Conservation (phyloP, 2,888 invertebrate species). For the Mycogona germanica region DNA sequence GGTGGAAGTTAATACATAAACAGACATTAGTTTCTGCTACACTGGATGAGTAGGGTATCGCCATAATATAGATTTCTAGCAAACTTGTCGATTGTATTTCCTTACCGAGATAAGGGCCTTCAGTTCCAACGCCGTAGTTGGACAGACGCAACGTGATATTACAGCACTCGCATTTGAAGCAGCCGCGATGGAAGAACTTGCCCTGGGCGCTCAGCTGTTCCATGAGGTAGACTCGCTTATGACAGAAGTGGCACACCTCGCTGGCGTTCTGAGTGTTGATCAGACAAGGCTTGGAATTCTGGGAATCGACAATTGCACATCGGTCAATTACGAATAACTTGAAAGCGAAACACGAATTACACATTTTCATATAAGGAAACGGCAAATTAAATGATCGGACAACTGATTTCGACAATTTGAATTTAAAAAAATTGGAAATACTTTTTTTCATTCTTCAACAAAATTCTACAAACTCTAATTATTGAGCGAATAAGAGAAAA, state of each 20-base stretch:
- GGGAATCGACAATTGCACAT: background rate
- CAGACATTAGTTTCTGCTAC: background rate
- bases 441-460: too few species aligned
- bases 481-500: too few species aligned
- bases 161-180: conserved; percentile 91
- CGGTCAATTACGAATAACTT: background rate
- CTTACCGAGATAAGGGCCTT: conserved; percentile 19
- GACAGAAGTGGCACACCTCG: conserved; percentile 76
- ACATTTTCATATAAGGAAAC: background rate
- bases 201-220: conserved; percentile 83
- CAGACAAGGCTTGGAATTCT: conserved; percentile 29
- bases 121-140: conserved; percentile 32
- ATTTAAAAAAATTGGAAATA: too few species aligned
- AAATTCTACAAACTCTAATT: background rate
- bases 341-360: background rate
- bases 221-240: conserved; percentile 83
- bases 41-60: background rate
- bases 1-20: conserved; percentile 17
- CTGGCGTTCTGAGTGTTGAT: conserved; percentile 53
- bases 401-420: background rate
- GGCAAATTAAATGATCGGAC: conserved; percentile 1
- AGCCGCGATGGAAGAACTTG: conserved; percentile 78
- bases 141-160: conserved; percentile 68
- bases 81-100: background rate
- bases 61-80: background rate